phyloP scores from a whole-genome alignment of 2,888 invertebrate species.

The Pegoplata infirma region DNA sequence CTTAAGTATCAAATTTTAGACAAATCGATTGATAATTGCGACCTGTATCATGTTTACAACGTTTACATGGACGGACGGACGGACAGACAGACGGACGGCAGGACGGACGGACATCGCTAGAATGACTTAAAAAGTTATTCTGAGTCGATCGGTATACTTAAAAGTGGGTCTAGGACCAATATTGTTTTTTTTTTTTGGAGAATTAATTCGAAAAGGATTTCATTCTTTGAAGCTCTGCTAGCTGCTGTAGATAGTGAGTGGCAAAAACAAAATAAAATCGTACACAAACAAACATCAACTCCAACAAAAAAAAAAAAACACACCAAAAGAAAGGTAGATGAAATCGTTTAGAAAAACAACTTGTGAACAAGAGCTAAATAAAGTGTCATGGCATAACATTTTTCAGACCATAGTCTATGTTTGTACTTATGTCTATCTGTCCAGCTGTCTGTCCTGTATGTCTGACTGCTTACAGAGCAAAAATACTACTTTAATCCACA shows the following conservation, averaged over 20 bases:
- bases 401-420: constrained; percentile 26
- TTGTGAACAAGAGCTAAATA: constrained; percentile 62
- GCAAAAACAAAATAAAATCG: neutral
- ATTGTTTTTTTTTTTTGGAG: too few species aligned
- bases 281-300: neutral
- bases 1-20: too few species aligned
- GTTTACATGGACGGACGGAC: too few species aligned
- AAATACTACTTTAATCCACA: constrained; percentile 64
- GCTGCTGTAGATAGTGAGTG: neutral
- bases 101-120: too few species aligned
- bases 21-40: too few species aligned
- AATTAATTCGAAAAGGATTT: too few species aligned
- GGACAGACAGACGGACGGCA: too few species aligned
- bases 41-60: too few species aligned
- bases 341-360: constrained; percentile 60
- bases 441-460: constrained; percentile 33
- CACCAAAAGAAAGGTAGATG: constrained; percentile 37
- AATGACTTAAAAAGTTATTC: too few species aligned
- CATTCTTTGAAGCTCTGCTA: too few species aligned
- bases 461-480: constrained; percentile 45
- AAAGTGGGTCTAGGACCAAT: too few species aligned
- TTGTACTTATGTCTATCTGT: neutral
- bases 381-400: constrained; percentile 57
- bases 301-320: constrained; percentile 5
- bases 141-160: too few species aligned